phyloP scores from a whole-genome alignment of 2,113 vertebrate species.

The Climacteris rufus region DNA sequence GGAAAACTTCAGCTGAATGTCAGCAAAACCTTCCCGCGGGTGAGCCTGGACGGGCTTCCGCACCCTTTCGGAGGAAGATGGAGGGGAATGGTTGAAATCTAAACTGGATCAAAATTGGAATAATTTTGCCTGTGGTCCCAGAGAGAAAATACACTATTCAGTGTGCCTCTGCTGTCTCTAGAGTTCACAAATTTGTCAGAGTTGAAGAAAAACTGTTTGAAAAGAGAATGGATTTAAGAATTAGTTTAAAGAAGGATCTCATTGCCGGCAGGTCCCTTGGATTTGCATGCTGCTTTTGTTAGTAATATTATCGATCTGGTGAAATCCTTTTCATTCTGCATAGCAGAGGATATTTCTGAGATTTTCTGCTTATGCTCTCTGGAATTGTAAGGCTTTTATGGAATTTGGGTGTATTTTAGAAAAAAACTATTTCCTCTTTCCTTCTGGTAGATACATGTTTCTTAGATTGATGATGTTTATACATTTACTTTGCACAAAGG shows the following conservation, averaged over 20 bases:
- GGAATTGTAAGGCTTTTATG: not conserved
- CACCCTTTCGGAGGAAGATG: rapidly evolving
- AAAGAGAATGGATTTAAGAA: not conserved
- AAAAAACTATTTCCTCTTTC: not conserved
- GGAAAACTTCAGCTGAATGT: not conserved
- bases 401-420: not conserved
- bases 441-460: not conserved
- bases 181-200: not conserved
- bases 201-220: not conserved
- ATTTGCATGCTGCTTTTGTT: conserved; percentile 48
- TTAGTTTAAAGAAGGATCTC: not conserved
- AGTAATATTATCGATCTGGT: not conserved
- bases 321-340: not conserved
- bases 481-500: not conserved
- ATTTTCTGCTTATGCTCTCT: not conserved
- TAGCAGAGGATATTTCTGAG: not conserved
- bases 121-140: not conserved
- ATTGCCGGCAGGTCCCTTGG: not conserved
- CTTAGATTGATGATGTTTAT: not conserved
- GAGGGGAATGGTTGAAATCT: not conserved
- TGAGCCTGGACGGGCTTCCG: not conserved
- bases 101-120: not conserved
- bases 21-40: not conserved
- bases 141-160: not conserved
- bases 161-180: not conserved